A percentile compares a stretch with the other conserved stretches of the same genome.
Evolutionary conservation across 2,113 vertebrate genomes (phyloP).

Genomic region (Thryonomys swinderianus): DNA sequence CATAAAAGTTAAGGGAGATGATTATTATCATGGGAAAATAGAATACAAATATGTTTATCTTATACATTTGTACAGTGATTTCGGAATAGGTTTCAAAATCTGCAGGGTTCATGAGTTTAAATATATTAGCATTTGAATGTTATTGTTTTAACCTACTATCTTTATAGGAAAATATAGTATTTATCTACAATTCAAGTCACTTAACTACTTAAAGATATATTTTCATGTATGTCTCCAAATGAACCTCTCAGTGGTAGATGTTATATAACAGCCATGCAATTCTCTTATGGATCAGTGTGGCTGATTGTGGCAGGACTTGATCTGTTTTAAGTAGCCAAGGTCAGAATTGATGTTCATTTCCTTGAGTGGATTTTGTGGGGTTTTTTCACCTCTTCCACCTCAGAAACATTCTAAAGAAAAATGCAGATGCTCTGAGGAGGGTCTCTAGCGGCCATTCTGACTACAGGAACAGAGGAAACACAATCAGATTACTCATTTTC

Average conservation of each 20-base stretch:
- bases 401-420: background rate
- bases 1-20: background rate
- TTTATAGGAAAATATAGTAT: background rate
- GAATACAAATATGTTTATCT: background rate
- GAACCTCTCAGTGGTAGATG: background rate
- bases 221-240: background rate
- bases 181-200: background rate
- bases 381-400: too few species aligned
- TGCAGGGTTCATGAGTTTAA: background rate
- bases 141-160: background rate
- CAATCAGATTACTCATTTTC: fast-evolving
- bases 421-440: background rate
- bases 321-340: background rate
- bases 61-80: background rate
- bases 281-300: background rate
- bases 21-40: background rate
- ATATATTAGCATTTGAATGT: background rate
- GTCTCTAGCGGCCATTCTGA: fast-evolving
- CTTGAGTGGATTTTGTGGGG: background rate
- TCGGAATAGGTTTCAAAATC: background rate
- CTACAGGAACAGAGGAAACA: fast-evolving
- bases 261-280: background rate
- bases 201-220: background rate
- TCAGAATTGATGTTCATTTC: background rate
- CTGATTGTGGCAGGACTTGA: background rate